phyloP scores from a whole-genome alignment of 2,797 vertebrate species.

The Centroberyx gerrardi region DNA sequence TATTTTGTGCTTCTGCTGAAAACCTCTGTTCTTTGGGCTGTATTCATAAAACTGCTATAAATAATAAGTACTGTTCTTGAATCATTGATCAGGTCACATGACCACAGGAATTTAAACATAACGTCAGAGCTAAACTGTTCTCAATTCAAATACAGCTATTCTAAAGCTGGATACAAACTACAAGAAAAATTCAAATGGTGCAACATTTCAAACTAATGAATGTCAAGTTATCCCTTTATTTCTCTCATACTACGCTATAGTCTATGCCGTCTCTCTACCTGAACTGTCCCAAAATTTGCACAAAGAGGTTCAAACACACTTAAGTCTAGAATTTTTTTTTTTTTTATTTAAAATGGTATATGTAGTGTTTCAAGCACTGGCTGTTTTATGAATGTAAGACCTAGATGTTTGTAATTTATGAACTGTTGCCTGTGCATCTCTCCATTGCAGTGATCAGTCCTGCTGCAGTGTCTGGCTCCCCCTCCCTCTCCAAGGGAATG shows the following conservation, averaged over 20 bases:
- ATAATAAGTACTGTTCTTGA: neutral
- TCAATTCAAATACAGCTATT: neutral
- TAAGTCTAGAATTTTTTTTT: too few relatives aligned
- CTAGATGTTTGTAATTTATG: neutral
- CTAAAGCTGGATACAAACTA: neutral
- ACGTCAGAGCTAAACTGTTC: too few relatives aligned
- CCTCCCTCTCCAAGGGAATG: conserved; percentile 90
- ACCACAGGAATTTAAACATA: neutral
- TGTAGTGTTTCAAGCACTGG: neutral
- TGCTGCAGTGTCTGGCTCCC: conserved; percentile 86
- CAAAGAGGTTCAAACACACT: too few relatives aligned
- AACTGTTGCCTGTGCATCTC: neutral
- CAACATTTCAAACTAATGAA: too few relatives aligned
- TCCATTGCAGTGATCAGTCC: conserved; percentile 87
- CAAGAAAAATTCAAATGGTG: neutral
- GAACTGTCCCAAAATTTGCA: too few relatives aligned
- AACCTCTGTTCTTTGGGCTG: neutral
- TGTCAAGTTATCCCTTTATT: too few relatives aligned
- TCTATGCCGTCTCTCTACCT: too few relatives aligned
- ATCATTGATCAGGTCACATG: neutral
- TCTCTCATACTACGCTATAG: too few relatives aligned
- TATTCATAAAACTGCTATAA: neutral
- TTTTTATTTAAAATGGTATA: neutral
- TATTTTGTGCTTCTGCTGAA: neutral
- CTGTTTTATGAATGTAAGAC: neutral